phyloP scores from a whole-genome alignment of 1,140 invertebrate species.

The Oncopeltus fasciatus region DNA sequence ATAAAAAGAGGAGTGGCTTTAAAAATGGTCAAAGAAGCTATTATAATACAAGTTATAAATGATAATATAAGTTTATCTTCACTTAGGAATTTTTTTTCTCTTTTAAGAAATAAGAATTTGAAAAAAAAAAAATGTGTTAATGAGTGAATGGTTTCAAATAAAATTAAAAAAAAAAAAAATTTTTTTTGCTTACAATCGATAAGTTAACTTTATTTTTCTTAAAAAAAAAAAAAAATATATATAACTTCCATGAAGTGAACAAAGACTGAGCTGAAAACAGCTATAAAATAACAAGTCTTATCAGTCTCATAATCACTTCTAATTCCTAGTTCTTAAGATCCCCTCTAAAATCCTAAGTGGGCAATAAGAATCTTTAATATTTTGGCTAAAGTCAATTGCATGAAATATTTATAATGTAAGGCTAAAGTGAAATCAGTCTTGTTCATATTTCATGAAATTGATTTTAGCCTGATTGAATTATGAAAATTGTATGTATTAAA shows the following conservation, averaged over 20 bases:
- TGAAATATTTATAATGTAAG: conserved; percentile 4
- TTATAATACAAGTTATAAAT: too few relatives aligned
- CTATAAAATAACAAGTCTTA: not conserved
- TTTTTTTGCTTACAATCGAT: too few relatives aligned
- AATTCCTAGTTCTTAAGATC: conserved; percentile 6
- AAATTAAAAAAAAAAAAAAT: too few relatives aligned
- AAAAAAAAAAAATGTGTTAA: not conserved
- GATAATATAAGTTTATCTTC: too few relatives aligned
- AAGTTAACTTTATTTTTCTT: too few relatives aligned
- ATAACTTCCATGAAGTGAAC: conserved; percentile 8
- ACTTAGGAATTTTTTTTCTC: not conserved
- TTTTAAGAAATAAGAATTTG: not conserved
- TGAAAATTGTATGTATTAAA: not conserved
- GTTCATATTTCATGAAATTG: conserved; percentile 4
- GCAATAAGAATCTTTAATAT: not conserved
- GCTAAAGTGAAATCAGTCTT: conserved; percentile 11
- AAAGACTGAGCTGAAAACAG: conserved; percentile 6
- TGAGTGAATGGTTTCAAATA: too few relatives aligned
- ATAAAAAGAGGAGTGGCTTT: too few relatives aligned
- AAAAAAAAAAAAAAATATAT: too few relatives aligned
- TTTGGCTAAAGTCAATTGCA: conserved; percentile 9
- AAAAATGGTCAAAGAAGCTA: too few relatives aligned
- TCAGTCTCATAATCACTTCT: conserved; percentile 11
- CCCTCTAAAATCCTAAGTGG: conserved; percentile 1
- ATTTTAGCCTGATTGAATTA: not conserved